Evolutionary conservation across 2,113 vertebrate species (phyloP), one percentile per base, ranked within the genome.

Genomic region (Nothobranchius furzeri): DNA sequence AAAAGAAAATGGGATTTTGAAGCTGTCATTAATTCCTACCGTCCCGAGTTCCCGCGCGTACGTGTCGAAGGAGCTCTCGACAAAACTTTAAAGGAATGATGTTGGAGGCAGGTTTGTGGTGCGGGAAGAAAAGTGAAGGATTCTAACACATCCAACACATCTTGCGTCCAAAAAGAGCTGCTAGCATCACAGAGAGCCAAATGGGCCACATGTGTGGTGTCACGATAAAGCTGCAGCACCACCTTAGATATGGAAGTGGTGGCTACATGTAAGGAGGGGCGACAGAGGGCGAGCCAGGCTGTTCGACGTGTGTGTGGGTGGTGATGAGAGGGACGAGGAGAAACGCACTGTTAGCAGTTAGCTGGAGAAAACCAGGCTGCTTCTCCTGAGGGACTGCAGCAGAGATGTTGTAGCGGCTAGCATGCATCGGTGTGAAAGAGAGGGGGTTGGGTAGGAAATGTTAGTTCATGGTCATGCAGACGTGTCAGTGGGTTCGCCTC

Each of bases 201-300:
- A 70, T 73, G 78, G 81, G 78, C 61, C 67, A 68, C 89, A 84
- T 76, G 83, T 84, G 82, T 81, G 72, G 75, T 61, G 75, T 66
- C 64, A 70, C 58, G 68, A 70, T 36, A 61, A 75, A 68, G 80
- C 72, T 66, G 17, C 2, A 42, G 77, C 72, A 83, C 75, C 55
- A 78, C 82, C 80, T 80, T 82, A 68, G 85, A 84, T 83, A 76
- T 82, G 79, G 78, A 85, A 81, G 83, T 73, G 71, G 60, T 69
- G 60, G 82, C 78, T 78, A 36, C 73, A 56, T 68, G 58, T 62
- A 68, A 68, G 69, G 80, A 77, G 70, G 59, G 75, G 79, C 81
- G 87, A 88, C 83, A 79, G 89, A 84, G 88, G 86, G 85, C 43
- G 76, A 88, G 73, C 83, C 87, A 86, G 89, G 77, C 89, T 90